phyloP scores from a whole-genome alignment of 2,888 invertebrate species.

The Hoplodrina blanda region DNA sequence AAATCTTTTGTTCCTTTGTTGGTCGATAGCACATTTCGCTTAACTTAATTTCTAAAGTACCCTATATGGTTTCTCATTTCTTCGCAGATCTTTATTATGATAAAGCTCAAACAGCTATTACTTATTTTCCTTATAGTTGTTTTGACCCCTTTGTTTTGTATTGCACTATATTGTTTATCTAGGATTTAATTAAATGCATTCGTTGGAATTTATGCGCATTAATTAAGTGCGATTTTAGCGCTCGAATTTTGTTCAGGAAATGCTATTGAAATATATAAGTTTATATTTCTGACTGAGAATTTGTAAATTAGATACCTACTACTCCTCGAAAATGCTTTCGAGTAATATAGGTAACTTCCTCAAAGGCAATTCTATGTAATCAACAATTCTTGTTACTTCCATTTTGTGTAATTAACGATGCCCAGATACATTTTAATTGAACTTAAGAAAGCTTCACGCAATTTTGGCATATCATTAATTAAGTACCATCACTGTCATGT shows the following conservation, averaged over 20 bases:
- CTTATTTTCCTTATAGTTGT: constrained; percentile 3
- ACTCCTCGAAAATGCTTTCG: too few species aligned
- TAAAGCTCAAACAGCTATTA: constrained; percentile 47
- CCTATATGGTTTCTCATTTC: constrained; percentile 72
- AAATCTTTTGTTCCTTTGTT: constrained; percentile 77
- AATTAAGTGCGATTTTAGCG: background rate
- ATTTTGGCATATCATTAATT: constrained; percentile 19
- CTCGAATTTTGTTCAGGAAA: background rate
- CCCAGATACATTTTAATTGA: background rate
- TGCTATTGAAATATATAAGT: background rate
- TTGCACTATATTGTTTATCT: background rate
- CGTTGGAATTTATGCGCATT: background rate
- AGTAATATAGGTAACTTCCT: too few species aligned
- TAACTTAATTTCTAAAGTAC: constrained; percentile 76
- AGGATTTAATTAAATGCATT: constrained; percentile 5
- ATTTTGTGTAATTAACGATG: background rate
- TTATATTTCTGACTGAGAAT: background rate
- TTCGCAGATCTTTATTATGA: constrained; percentile 64
- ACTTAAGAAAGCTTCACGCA: background rate
- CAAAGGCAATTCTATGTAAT: background rate
- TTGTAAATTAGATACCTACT: too few species aligned
- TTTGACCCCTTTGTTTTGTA: constrained; percentile 5
- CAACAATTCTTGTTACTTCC: background rate
- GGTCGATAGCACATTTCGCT: constrained; percentile 60
- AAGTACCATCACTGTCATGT: background rate